These are phyloP conservation scores for Lepidurus couesii DNA, from an alignment of 1,140 invertebrate species.

Conservation along the genomic window DNA sequence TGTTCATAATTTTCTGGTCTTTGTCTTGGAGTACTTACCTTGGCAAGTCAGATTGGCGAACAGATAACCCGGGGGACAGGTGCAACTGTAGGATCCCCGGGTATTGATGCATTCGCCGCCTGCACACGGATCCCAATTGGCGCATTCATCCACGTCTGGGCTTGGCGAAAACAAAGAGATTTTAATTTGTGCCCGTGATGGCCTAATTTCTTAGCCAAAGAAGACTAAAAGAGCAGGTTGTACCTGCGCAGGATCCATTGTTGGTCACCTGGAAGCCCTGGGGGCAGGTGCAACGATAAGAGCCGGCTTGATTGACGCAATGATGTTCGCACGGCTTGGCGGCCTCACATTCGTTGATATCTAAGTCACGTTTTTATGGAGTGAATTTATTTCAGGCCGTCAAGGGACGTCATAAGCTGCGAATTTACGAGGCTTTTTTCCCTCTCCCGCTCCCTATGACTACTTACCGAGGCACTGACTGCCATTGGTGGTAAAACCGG, in stretches of 20 bases:
- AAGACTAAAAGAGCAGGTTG: neutral
- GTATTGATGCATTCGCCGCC: slow-evolving; percentile 80
- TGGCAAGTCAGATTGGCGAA: slow-evolving; percentile 28
- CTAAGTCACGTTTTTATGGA: slow-evolving; percentile 19
- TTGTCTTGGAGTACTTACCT: slow-evolving; percentile 9
- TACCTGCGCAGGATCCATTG: slow-evolving; percentile 2
- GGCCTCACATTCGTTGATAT: slow-evolving; percentile 46
- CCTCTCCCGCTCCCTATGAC: slow-evolving; percentile 40
- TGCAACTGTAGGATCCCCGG: slow-evolving; percentile 74
- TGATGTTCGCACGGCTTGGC: slow-evolving; percentile 37
- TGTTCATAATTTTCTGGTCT: neutral
- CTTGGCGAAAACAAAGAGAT: slow-evolving; percentile 55
- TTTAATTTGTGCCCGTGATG: too few species aligned
- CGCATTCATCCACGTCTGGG: slow-evolving; percentile 72
- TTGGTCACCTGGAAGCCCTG: slow-evolving; percentile 45
- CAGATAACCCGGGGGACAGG: slow-evolving; percentile 68
- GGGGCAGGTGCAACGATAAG: slow-evolving; percentile 44
- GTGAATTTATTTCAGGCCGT: slow-evolving; percentile 43
- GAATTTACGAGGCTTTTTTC: slow-evolving; percentile 35
- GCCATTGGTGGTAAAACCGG: slow-evolving; percentile 57
- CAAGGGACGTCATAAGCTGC: slow-evolving; percentile 31
- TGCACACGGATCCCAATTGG: slow-evolving; percentile 49
- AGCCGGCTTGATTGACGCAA: slow-evolving; percentile 44
- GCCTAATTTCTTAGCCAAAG: neutral
- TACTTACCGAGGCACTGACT: slow-evolving; percentile 51